Evolutionary conservation across 2,888 invertebrate species (phyloP), one percentile per base, ranked within the genome.

Genomic region (Eristalinus sepulchralis): DNA sequence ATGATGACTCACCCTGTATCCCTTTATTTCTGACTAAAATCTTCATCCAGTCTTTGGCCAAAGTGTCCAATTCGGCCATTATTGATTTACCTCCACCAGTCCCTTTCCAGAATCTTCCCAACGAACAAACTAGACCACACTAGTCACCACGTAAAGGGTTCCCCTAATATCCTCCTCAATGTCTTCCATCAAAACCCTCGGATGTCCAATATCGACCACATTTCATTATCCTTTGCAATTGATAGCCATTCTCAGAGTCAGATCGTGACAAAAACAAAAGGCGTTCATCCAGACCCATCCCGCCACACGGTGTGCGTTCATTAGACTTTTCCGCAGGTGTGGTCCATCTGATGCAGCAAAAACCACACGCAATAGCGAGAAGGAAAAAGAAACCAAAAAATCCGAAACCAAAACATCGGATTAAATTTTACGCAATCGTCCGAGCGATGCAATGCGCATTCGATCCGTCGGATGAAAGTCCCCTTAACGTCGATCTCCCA

Each of bases 351-450:
- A 20, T 70, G 70, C 55, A 78, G 68, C 5, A 17, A 59, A 57
- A 24, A 33, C 13, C 53, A 64, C 47, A 47, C 47, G n/a, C 5
- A 17, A 17, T 8, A 47, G 6, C 27, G 5, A 5, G 27, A 5
- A 5, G 5, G 27, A 27, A 62, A 39, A 59, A 13, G n/a, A 60
- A 47, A n/a, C n/a, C n/a, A n/a, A n/a, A 22, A 34, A 63, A 59
- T 17, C n/a, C 31, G 22, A 62, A 80, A 83, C 83, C 86, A 86
- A 86, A 86, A 86, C 86, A 86, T 86, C 67, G 86, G 86, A 86
- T 86, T 86, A 86, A 83, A 86, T 86, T 86, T 86, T 86, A 86
- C 86, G 86, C 86, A 86, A 86, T 86, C 86, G 83, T 75, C 83
- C 83, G 79, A 83, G 83, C 47, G 72, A 83, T 77, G 83, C 77